Percentiles rank a stretch among this genome's conserved stretches.
Conservation (phyloP, 2,888 invertebrate species). For the Hermaeophaga mercurialis region DNA sequence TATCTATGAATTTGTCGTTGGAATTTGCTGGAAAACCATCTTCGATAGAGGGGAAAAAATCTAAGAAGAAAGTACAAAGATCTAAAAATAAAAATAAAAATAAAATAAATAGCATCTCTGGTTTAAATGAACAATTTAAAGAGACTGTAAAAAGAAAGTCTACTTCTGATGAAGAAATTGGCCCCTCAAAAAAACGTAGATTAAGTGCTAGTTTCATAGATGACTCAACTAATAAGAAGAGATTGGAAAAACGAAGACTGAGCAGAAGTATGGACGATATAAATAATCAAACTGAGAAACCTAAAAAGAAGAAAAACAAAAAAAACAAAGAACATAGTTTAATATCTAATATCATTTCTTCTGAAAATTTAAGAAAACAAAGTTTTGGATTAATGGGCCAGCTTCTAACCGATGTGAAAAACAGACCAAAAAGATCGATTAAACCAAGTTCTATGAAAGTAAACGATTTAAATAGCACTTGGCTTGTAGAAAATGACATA, state of each 20-base stretch:
- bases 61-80: not conserved
- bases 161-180: conserved; percentile 10
- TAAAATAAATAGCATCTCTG: no score
- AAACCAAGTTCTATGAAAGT: conserved; percentile 29
- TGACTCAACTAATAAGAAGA: conserved; percentile 3
- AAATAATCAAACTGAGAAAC: conserved; percentile 7
- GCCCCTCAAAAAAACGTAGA: not conserved
- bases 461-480: conserved; percentile 22
- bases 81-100: conserved; percentile 3
- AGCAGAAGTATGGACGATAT: conserved; percentile 25
- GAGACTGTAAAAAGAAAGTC: conserved; percentile 1
- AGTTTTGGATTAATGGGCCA: conserved; percentile 38
- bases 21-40: conserved; percentile 34
- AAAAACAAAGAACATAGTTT: conserved; percentile 14
- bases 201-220: conserved; percentile 2
- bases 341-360: not conserved
- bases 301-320: conserved; percentile 9
- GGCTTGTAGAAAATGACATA: conserved; percentile 28
- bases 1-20: conserved; percentile 48
- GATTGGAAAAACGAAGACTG: conserved; percentile 1
- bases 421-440: conserved; percentile 37
- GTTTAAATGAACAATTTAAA: no score
- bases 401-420: conserved; percentile 40
- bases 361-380: conserved; percentile 21
- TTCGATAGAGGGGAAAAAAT: not conserved